A percentile compares a stretch with the other conserved stretches of the same genome.
phyloP scores from a whole-genome alignment of 1,140 invertebrate genomes.

The Pachyrhynchus sulphureomaculatus region DNA sequence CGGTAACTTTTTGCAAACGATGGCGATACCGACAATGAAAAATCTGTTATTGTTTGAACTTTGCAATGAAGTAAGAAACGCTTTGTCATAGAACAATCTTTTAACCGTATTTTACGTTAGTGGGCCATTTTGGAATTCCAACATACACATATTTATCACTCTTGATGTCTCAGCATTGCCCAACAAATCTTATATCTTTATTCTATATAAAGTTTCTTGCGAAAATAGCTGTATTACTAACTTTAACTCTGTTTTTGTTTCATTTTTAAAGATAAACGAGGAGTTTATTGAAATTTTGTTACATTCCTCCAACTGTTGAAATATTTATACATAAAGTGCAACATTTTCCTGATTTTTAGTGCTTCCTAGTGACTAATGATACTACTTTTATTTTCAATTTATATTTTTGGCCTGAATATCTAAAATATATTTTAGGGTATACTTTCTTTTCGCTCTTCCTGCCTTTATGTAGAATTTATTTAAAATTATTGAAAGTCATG shows the following conservation, averaged over 20 bases:
- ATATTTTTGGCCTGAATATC: too few relatives aligned
- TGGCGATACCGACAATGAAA: constrained; percentile 1
- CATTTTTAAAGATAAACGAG: constrained; percentile 1
- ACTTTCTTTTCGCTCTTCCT: too few relatives aligned
- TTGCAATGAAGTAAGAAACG: constrained; percentile 6
- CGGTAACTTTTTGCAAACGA: background rate
- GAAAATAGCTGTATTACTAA: background rate
- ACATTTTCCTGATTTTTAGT: too few relatives aligned
- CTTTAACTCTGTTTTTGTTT: background rate
- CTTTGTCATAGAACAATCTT: constrained; percentile 6
- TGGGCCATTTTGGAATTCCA: background rate
- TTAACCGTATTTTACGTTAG: constrained; percentile 7
- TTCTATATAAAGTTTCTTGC: constrained; percentile 7
- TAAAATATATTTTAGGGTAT: too few relatives aligned
- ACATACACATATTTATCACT: constrained; percentile 15
- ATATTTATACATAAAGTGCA: too few relatives aligned
- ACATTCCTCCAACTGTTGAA: too few relatives aligned
- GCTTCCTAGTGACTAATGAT: too few relatives aligned
- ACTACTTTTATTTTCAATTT: too few relatives aligned
- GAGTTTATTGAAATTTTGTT: background rate
- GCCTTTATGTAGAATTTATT: too few relatives aligned
- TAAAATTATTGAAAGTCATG: too few relatives aligned
- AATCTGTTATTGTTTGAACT: constrained; percentile 17
- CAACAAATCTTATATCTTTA: constrained; percentile 14
- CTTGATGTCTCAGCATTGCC: constrained; percentile 4